A percentile compares a stretch with the other conserved stretches of the same genome.
These are phyloP conservation scores for Chlorops oryzae DNA, from an alignment of 1,140 invertebrate species.

Conservation along the genomic window DNA sequence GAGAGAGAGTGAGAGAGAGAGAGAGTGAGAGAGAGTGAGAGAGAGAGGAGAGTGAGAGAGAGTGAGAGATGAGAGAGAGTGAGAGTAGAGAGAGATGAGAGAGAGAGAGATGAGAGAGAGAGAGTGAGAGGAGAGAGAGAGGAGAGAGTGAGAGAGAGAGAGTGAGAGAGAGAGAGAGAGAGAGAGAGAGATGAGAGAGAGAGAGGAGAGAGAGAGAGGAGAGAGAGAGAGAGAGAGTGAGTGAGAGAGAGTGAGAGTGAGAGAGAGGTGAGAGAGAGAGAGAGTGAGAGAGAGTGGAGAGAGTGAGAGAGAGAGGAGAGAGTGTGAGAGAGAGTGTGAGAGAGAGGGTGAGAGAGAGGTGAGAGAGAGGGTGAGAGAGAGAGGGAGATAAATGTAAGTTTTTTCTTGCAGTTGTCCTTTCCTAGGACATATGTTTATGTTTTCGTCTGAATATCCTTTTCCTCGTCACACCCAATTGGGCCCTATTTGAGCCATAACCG, in stretches of 20 bases:
- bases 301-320: not conserved
- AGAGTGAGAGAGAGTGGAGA: not conserved
- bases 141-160: not conserved
- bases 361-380: not conserved
- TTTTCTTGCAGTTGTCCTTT: too few relatives aligned
- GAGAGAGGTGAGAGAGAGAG: conserved; percentile 2
- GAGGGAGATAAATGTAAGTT: not conserved
- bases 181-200: not conserved
- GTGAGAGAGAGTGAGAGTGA: not conserved
- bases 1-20: not conserved
- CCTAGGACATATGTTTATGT: too few relatives aligned
- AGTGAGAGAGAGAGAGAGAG: not conserved
- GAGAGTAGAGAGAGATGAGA: not conserved
- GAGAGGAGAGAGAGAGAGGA: not conserved
- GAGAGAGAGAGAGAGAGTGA: not conserved
- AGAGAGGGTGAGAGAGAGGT: not conserved
- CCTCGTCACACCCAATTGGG: not conserved
- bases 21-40: not conserved
- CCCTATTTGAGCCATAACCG: too few relatives aligned
- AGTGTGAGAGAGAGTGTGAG: not conserved
- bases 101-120: not conserved
- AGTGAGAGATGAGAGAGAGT: not conserved
- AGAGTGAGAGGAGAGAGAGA: not conserved
- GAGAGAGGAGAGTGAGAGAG: not conserved
- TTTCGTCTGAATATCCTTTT: not conserved